phyloP scores from a whole-genome alignment of 1,140 invertebrate species.

The Lycorma delicatula region DNA sequence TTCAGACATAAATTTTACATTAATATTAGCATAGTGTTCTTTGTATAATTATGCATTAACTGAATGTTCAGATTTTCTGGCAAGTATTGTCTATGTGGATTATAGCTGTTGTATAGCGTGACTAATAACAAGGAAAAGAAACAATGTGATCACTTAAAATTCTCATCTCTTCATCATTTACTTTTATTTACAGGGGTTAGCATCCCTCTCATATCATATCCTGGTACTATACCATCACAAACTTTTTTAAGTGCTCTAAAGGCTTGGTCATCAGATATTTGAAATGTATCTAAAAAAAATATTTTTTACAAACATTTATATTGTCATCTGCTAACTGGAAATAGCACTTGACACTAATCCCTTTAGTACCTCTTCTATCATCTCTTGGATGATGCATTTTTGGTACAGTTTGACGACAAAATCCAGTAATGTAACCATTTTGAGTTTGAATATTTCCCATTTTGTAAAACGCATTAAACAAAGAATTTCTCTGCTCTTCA shows the following conservation, averaged over 20 bases:
- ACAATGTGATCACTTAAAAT: conserved; percentile 8
- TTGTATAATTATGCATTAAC: conserved; percentile 42
- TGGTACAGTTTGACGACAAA: too few relatives aligned
- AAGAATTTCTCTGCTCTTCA: too few relatives aligned
- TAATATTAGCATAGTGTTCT: conserved; percentile 35
- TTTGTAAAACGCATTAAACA: too few relatives aligned
- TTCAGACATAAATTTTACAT: conserved; percentile 37
- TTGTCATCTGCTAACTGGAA: too few relatives aligned
- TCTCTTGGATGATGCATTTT: too few relatives aligned
- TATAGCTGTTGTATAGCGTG: conserved; percentile 35
- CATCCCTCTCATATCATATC: conserved; percentile 7
- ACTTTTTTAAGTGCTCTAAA: conserved; percentile 8
- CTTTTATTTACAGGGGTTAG: conserved; percentile 12
- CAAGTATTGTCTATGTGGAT: conserved; percentile 41
- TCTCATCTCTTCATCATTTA: conserved; percentile 6
- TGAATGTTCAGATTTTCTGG: conserved; percentile 39
- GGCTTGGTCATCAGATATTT: conserved; percentile 9
- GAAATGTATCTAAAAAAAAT: conserved; percentile 8
- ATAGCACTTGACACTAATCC: too few relatives aligned
- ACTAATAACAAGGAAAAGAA: conserved; percentile 12
- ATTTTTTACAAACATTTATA: too few relatives aligned
- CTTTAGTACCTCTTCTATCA: too few relatives aligned
- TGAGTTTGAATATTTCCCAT: too few relatives aligned
- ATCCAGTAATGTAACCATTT: too few relatives aligned
- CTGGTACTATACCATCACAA: not conserved